A percentile compares a stretch with the other conserved stretches of the same genome.
Evolutionary conservation across 2,113 vertebrate species (phyloP).

Genomic region (Caracal caracal): DNA sequence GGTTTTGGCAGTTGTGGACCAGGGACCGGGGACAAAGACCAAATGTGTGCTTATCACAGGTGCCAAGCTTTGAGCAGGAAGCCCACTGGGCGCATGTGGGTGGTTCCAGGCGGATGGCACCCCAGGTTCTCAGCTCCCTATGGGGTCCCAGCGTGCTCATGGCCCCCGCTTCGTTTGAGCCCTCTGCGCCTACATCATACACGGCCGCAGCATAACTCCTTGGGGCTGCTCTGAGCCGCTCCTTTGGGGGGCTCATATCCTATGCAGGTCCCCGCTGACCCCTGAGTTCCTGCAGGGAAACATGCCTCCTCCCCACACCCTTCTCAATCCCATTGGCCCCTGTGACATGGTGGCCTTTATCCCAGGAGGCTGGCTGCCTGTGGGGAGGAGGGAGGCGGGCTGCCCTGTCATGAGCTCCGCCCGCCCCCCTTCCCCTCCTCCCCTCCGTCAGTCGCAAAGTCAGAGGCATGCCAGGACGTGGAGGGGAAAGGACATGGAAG

Average conservation of each 20-base stretch:
- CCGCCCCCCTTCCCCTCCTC: fast-evolving
- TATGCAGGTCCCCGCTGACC: background rate
- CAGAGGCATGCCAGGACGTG: background rate
- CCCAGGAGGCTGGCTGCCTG: background rate
- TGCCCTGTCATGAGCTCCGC: no score
- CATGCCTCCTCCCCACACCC: background rate
- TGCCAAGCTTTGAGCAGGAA: background rate
- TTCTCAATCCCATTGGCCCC: background rate
- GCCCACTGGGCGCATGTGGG: no score
- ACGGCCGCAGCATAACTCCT: background rate
- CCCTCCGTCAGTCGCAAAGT: background rate
- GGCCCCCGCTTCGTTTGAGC: background rate
- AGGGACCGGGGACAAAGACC: background rate
- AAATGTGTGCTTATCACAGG: no score
- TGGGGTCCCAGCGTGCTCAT: background rate
- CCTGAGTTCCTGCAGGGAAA: background rate
- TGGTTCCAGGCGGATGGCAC: background rate
- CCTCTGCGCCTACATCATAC: background rate
- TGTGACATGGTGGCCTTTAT: fast-evolving
- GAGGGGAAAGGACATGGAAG: fast-evolving
- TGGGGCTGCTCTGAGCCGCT: background rate
- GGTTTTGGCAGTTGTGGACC: background rate
- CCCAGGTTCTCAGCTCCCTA: background rate
- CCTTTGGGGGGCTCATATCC: background rate
- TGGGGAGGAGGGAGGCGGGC: background rate